Conservation (phyloP, 1,140 invertebrate genomes). For the Penaeus japonicus region DNA sequence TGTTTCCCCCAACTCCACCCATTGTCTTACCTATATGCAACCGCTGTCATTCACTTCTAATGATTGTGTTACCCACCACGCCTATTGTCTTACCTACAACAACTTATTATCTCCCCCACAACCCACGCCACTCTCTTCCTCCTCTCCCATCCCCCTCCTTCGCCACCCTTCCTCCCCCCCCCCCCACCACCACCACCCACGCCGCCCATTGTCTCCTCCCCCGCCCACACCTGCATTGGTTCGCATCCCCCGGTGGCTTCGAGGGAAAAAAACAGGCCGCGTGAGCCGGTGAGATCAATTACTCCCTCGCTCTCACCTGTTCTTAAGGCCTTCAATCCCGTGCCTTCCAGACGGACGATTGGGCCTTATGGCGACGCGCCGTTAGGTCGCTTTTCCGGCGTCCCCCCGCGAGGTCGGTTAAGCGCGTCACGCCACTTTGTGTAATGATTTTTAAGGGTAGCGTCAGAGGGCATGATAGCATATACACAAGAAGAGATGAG, state of each 20-base stretch:
- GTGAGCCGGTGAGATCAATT: constrained; percentile 38
- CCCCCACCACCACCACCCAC: not conserved
- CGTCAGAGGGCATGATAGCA: constrained; percentile 18
- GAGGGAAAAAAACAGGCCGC: constrained; percentile 18
- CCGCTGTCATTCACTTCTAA: not conserved
- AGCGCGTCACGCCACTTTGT: constrained; percentile 13
- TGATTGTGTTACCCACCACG: not conserved
- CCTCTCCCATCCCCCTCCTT: not conserved
- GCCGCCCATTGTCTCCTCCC: not conserved
- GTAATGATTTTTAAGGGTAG: constrained; percentile 23
- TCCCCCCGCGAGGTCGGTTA: not conserved
- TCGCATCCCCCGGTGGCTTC: constrained; percentile 39
- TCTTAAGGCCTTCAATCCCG: not conserved
- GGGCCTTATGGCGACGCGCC: not conserved
- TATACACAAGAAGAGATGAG: not conserved
- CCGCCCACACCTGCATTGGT: constrained; percentile 44
- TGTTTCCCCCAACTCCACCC: too few relatives aligned
- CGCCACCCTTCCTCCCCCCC: not conserved
- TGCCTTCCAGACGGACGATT: not conserved
- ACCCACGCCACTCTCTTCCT: not conserved
- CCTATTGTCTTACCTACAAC: not conserved
- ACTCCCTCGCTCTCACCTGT: not conserved
- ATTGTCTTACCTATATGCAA: too few relatives aligned
- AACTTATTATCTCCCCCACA: not conserved
- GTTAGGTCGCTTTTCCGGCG: not conserved